Conservation (phyloP, 2,888 invertebrate species). For the Philonicus albiceps region DNA sequence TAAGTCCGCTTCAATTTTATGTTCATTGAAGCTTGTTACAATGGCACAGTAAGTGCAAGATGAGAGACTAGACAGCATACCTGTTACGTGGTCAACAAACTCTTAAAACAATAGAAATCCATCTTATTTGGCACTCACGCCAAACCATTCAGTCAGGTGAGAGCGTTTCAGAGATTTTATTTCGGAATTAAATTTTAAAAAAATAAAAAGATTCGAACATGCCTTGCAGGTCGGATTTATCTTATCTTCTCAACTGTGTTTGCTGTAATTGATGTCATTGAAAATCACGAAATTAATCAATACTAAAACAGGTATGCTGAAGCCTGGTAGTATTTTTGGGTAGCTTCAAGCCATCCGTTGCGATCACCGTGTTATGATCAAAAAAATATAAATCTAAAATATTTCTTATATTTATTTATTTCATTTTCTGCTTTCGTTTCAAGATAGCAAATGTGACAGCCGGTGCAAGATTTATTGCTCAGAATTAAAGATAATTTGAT, state of each 20-base stretch:
- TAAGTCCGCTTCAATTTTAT: background rate
- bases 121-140: background rate
- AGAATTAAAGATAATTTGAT: background rate
- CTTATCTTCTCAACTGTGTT: background rate
- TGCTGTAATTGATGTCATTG: conserved; percentile 3
- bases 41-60: background rate
- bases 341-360: background rate
- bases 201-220: background rate
- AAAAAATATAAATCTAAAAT: background rate
- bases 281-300: background rate
- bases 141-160: background rate
- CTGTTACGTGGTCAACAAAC: background rate
- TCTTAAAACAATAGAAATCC: background rate
- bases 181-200: background rate
- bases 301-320: background rate
- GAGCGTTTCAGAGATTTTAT: background rate
- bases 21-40: background rate
- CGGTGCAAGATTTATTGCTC: background rate
- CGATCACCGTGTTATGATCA: background rate
- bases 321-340: background rate
- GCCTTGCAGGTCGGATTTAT: background rate
- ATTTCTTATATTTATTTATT: background rate
- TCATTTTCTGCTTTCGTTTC: background rate
- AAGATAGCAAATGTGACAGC: background rate
- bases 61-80: background rate